phyloP scores from a whole-genome alignment of 2,113 vertebrate genomes.

The Rhinopithecus roxellana region DNA sequence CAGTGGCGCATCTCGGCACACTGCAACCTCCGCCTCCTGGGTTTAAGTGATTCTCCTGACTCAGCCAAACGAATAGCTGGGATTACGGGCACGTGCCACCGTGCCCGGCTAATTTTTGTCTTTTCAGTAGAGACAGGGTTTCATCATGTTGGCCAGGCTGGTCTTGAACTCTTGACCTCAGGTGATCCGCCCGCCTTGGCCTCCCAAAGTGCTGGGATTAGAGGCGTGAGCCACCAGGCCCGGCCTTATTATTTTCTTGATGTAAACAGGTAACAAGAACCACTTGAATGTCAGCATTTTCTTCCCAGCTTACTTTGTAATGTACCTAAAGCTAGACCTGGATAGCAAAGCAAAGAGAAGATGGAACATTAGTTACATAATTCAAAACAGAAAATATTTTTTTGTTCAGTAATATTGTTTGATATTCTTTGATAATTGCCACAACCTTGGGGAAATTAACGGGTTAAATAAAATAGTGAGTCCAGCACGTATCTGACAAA shows the following conservation, averaged over 20 bases:
- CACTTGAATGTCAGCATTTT: conserved; percentile 12
- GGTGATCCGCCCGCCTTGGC: too few species aligned
- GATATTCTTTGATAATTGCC: background rate
- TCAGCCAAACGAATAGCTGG: too few species aligned
- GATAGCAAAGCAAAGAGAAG: background rate
- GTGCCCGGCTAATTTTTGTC: too few species aligned
- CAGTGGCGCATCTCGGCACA: too few species aligned
- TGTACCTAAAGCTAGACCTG: background rate
- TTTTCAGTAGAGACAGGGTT: too few species aligned
- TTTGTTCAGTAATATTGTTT: background rate
- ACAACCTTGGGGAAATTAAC: background rate
- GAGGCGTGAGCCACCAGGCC: too few species aligned
- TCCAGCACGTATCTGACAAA: background rate
- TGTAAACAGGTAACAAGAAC: background rate
- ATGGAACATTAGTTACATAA: background rate
- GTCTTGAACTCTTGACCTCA: too few species aligned
- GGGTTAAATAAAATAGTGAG: background rate
- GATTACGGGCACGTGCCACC: too few species aligned
- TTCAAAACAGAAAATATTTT: background rate
- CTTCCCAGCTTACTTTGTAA: background rate
- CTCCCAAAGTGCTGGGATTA: too few species aligned
- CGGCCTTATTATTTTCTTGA: background rate
- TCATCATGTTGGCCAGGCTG: too few species aligned
- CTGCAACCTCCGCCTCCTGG: too few species aligned
- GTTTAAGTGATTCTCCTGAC: too few species aligned